Evolutionary conservation across 1,140 invertebrate species (phyloP).

Genomic region (Megathymus violae): DNA sequence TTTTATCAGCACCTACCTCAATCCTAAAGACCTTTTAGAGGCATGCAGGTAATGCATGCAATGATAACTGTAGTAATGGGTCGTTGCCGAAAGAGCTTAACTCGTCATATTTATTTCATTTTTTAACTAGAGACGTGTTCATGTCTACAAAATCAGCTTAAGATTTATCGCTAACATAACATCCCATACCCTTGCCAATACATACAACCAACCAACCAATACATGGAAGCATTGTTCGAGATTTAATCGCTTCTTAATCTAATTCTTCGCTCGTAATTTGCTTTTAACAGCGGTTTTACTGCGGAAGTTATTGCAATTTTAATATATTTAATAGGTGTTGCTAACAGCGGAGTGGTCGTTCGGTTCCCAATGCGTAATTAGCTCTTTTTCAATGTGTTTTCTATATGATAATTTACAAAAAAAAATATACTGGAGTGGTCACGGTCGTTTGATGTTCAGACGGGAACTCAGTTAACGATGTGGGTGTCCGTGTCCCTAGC

Average conservation of each 20-base stretch:
- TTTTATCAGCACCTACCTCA: too few relatives aligned
- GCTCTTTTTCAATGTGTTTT: conserved; percentile 7
- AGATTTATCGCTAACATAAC: not conserved
- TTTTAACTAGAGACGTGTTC: too few relatives aligned
- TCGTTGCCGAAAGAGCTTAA: too few relatives aligned
- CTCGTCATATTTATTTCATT: too few relatives aligned
- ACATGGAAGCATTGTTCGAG: conserved; percentile 37
- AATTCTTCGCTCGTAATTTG: conserved; percentile 9
- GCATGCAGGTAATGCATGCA: too few relatives aligned
- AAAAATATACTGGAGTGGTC: conserved; percentile 5
- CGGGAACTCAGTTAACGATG: conserved; percentile 22
- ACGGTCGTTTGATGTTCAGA: conserved; percentile 4
- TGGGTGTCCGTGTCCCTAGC: too few relatives aligned
- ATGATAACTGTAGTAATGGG: too few relatives aligned
- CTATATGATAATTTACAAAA: conserved; percentile 18
- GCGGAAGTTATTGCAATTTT: conserved; percentile 23
- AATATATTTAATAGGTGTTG: not conserved
- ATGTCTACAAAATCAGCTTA: not conserved
- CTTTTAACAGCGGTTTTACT: conserved; percentile 19
- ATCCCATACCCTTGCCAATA: not conserved
- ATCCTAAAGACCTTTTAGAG: too few relatives aligned
- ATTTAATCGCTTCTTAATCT: conserved; percentile 41
- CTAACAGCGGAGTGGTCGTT: conserved; percentile 1
- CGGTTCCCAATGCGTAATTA: conserved; percentile 5
- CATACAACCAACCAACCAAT: too few relatives aligned